Conservation (phyloP, 2,113 vertebrate species). For the Verasper variegatus region DNA sequence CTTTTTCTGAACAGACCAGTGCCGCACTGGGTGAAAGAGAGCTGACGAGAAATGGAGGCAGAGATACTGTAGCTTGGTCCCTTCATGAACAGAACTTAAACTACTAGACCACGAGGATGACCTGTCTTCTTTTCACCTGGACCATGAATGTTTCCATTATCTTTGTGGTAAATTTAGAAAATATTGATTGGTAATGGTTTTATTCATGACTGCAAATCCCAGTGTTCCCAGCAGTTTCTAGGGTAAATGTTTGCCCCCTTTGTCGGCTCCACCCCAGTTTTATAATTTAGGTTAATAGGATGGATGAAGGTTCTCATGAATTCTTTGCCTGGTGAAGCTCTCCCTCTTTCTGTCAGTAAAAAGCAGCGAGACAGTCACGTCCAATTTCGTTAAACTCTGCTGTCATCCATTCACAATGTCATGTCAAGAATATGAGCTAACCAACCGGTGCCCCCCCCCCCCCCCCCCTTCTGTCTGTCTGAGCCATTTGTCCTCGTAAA, state of each 20-base stretch:
- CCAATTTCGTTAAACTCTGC: slow-evolving; percentile 1
- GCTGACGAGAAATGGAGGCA: slow-evolving; percentile 4
- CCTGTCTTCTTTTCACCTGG: no score
- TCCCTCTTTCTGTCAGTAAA: neutral
- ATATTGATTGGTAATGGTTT: neutral
- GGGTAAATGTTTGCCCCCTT: neutral
- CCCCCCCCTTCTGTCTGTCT: slow-evolving; percentile 4
- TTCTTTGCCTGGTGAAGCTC: no score
- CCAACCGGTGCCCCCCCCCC: neutral
- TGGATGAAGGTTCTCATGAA: neutral
- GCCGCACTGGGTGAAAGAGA: neutral
- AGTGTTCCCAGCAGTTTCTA: neutral
- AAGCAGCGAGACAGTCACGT: slow-evolving; percentile 23
- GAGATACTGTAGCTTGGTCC: neutral
- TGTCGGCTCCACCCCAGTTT: neutral
- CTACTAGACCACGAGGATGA: no score
- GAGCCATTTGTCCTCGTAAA: neutral
- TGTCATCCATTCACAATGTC: slow-evolving; percentile 9
- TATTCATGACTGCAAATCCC: neutral
- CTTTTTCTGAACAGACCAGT: neutral
- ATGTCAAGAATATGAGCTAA: slow-evolving; percentile 2
- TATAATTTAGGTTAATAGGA: slow-evolving; percentile 9
- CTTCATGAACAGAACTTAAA: neutral
- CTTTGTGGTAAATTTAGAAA: no score
- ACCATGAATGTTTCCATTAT: no score